These are phyloP conservation scores for Acanthosepion esculentum DNA, from an alignment of 2,888 invertebrate species.

Conservation along the genomic window DNA sequence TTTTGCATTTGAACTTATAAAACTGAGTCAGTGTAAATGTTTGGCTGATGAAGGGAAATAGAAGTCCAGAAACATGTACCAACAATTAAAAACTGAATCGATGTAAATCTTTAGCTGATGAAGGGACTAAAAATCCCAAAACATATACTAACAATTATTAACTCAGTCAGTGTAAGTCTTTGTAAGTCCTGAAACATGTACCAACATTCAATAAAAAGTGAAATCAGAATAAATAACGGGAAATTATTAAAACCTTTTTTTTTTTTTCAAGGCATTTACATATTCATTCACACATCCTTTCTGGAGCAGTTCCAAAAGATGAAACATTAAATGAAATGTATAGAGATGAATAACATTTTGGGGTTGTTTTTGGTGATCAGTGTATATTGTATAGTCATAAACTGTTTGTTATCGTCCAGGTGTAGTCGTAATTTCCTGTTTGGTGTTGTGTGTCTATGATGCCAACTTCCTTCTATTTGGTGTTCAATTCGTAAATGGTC, in stretches of 20 bases:
- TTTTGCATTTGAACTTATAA: too few relatives aligned
- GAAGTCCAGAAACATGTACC: too few relatives aligned
- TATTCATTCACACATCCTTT: neutral
- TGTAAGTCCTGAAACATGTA: too few relatives aligned
- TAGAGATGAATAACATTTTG: neutral
- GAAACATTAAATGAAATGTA: neutral
- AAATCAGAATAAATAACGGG: neutral
- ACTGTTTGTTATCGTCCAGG: slow-evolving; percentile 7
- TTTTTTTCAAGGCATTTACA: neutral
- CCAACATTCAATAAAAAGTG: too few relatives aligned
- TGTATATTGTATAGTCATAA: neutral
- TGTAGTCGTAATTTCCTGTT: slow-evolving; percentile 33
- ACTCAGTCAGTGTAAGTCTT: too few relatives aligned
- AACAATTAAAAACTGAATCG: too few relatives aligned
- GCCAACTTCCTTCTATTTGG: slow-evolving; percentile 33
- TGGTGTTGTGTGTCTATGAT: neutral
- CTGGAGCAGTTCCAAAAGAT: neutral
- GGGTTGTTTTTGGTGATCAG: neutral
- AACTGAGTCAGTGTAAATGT: too few relatives aligned
- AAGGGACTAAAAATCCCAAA: too few relatives aligned
- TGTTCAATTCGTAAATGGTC: neutral
- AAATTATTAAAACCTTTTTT: neutral
- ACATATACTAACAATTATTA: too few relatives aligned
- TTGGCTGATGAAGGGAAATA: too few relatives aligned
- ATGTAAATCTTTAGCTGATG: too few relatives aligned